Base-by-base conservation (phyloP, 1,140 invertebrate species). In the Macrocentrus cingulum region DNA sequence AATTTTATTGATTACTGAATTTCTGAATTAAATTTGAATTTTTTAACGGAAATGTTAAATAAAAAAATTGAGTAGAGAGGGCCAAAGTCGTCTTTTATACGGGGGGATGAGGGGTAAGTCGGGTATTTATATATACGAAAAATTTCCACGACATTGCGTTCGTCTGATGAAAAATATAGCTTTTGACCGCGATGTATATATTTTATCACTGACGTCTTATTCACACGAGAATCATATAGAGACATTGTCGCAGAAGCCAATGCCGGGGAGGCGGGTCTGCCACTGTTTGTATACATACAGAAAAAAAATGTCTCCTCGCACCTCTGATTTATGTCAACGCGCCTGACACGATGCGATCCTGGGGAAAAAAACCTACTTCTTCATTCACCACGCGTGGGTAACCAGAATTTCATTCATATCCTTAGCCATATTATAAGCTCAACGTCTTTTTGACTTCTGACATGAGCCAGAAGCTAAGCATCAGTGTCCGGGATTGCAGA, bases 211-310 rank as follows among this genome's bases (percentile, higher is more conserved):
- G 7, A 49, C 23, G 23, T 18, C 13, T 18, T 32, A 13, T 36
- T 34, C 48, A 32, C 20, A 37, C 46, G 34, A 22, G 48, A 52
- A 44, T 20, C n/a, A n/a, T n/a, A n/a, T n/a, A n/a, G 36, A 39
- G 18, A 44, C 34, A 34, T 44, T 13, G 18, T 34, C 1, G 11
- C n/a, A 53, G 42, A 56, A 55, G 39, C 52, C 56, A 37, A 62
- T 62, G 61, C 58, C n/a, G 54, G 58, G 54, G 41, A 60, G 58
- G 62, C 62, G 62, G 62, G 57, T 58, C 58, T 46, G 34, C 37
- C 48, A 51, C 57, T 60, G 54, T 63, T 63, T 57, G 58, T 63
- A 54, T 39, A 8, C n/a, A 44, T 44, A 49, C 32, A 50, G 15
- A 15, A 34, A n/a, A n/a, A n/a, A 54, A 54, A 46, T 56, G 44